These are phyloP conservation scores for Ichneumon xanthorius DNA, from an alignment of 2,888 invertebrate species.

Conservation along the genomic window DNA sequence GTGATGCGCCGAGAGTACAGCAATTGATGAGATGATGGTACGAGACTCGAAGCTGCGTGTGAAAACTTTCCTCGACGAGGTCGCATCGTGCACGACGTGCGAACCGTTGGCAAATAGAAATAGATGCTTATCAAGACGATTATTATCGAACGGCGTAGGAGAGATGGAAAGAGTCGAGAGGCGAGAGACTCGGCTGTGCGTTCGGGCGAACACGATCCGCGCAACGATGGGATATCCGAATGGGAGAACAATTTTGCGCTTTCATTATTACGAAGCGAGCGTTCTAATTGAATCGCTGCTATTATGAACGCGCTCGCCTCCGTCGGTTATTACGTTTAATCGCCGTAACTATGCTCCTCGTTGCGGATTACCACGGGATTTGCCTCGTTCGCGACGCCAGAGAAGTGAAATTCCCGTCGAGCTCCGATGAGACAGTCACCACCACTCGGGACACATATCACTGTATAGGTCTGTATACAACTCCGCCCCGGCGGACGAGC, in stretches of 20 bases:
- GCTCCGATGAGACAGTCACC: conserved; percentile 5
- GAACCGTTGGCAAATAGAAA: conserved; percentile 4
- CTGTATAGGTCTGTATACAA: not conserved
- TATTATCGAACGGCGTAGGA: not conserved
- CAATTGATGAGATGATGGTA: not conserved
- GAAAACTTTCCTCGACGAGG: not conserved
- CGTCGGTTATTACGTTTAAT: conserved; percentile 61
- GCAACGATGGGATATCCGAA: conserved; percentile 26
- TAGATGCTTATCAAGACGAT: conserved; percentile 23
- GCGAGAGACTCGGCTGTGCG: not conserved
- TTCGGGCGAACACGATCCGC: not conserved
- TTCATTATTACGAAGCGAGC: conserved; percentile 42
- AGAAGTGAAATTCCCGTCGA: conserved; percentile 49
- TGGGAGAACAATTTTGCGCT: conserved; percentile 36
- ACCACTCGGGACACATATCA: not conserved
- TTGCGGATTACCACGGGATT: conserved; percentile 67
- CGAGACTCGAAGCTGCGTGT: not conserved
- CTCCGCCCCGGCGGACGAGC: not conserved
- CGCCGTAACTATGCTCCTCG: conserved; percentile 49
- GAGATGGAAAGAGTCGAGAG: not conserved
- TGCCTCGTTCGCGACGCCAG: conserved; percentile 20
- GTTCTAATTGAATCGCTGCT: conserved; percentile 64
- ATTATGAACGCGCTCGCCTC: conserved; percentile 55
- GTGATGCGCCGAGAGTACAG: no score
- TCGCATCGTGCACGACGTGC: not conserved